Evolutionary conservation across 2,113 vertebrate species (phyloP).

Genomic region (Nibea albiflora): DNA sequence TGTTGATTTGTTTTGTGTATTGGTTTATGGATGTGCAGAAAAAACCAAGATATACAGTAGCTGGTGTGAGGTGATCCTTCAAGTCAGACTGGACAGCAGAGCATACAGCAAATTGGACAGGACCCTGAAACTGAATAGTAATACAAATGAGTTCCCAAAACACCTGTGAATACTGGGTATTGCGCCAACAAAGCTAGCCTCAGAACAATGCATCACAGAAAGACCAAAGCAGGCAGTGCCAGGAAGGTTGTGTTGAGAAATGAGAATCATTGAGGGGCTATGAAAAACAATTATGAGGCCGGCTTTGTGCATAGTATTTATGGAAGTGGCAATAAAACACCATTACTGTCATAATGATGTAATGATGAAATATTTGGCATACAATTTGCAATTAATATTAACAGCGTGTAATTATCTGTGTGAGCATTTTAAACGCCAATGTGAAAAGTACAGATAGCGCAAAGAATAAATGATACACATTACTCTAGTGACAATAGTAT

Average conservation of each 20-base stretch:
- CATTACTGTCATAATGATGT: constrained; percentile 52
- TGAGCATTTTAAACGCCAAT: constrained; percentile 9
- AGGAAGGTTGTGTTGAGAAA: constrained; percentile 62
- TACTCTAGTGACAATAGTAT: background rate
- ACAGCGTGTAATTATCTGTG: background rate
- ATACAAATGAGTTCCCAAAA: constrained; percentile 65
- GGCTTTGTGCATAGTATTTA: constrained; percentile 53
- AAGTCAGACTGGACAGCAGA: constrained; percentile 20
- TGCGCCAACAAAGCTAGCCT: constrained; percentile 38
- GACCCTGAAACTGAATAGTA: constrained; percentile 48
- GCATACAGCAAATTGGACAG: constrained; percentile 44
- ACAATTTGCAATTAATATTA: constrained; percentile 28
- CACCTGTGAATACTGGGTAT: constrained; percentile 62
- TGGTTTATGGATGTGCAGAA: background rate
- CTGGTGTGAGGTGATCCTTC: constrained; percentile 36
- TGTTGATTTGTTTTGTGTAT: constrained; percentile 22
- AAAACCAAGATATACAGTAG: background rate
- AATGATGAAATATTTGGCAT: constrained; percentile 41
- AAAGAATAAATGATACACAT: background rate
- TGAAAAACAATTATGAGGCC: constrained; percentile 54
- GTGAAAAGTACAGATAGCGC: background rate
- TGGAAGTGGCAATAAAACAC: constrained; percentile 56
- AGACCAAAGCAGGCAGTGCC: constrained; percentile 53
- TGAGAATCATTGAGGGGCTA: constrained; percentile 63
- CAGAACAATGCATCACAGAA: constrained; percentile 61